Base-by-base conservation (phyloP, 2,797 vertebrate genomes). In the Xenops minutus region DNA sequence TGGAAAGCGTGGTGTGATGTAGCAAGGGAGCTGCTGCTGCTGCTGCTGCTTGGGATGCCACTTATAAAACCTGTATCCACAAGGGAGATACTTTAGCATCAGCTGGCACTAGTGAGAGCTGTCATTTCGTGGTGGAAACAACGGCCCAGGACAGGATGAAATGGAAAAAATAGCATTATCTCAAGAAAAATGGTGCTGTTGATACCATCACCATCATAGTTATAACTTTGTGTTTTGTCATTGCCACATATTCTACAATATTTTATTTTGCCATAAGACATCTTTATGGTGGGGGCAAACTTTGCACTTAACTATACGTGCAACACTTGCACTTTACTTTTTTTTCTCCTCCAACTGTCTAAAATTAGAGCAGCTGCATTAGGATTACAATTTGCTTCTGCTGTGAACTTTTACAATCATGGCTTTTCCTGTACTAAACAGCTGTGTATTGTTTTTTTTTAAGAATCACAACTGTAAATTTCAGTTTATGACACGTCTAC, bases 301-400 rank as follows among this genome's bases (percentile, higher is more conserved):
- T 98, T 98, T 98, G 98, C 99, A 98, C 99, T 99, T 98, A 98
- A 96, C 64, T 94, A 17, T 95, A 96, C 77, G 98, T 98, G 98
- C 98, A 98, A 98, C 97, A 98, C 98, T 98, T 98, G 99, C 99
- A 99, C 99, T 99, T 99, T 99, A 99, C 99, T 98, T 96, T 97
- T 75, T 72, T 93, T 94, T 69, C 97, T 97, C 97, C 96, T 98
- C 97, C 98, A 95, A 96, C 98, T 98, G 96, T 98, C 97, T 93
- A 87, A 97, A 95, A 83, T 89, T 96, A 97, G 97, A 97, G 97
- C 97, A 94, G 95, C 97, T 94, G 93, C 93, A 0, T 94, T 96
- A 97, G 97, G 96, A 88, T 93, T 95, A 85, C 95, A 92, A 91
- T 90, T 96, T 96, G 97, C 97, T 97, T 97, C 95, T 96, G 98